Base-by-base conservation (phyloP, 2,113 vertebrate species). In the Isichthys henryi region DNA sequence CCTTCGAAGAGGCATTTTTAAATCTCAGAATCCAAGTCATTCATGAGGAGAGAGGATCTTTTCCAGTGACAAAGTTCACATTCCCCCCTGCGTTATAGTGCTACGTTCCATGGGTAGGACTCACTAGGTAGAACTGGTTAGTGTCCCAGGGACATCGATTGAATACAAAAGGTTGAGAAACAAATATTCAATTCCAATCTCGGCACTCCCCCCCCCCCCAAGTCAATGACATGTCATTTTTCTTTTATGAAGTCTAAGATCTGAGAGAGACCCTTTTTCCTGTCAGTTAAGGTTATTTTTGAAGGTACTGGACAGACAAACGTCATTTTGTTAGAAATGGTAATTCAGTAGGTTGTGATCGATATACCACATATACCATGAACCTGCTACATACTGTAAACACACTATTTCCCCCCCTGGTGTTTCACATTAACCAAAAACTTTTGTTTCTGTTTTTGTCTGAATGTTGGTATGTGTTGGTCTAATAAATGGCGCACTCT, bases 1-100 rank as follows among this genome's bases (percentile, higher is more conserved):
- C 27, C 52, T 8, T 3, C 35, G 50, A 91, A 90, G 80, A 93
- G 89, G 88, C 23, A 50, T 19, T 93, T 94, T 93, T 94, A 95
- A 92, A 88, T 1, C 2, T 83, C 39, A 11, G 11, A 49, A 46
- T n/a, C 58, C 58, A 23, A 27, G 35, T 17, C 74, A 43, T 80
- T 48, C 45, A 48, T 0, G 6, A 43, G n/a, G 80, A 83, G 80
- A 45, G 43, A 88, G 53, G 35, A 53, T 35, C 11, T 91, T 86
- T 50, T 87, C 89, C 23, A 50, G 27, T 11, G 90, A 13, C 19
- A 91, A 89, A 84, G 92, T 92, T 10, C 39, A 11, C 10, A 45
- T 43, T 8, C 23, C 43, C 39, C 8, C 88, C 88, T 86, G 58
- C 91, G 89, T 92, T 89, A 88, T 90, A 88, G 90, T 53, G 86